Evolutionary conservation across 1,140 invertebrate species (phyloP).

Genomic region (Bombus polaris): DNA sequence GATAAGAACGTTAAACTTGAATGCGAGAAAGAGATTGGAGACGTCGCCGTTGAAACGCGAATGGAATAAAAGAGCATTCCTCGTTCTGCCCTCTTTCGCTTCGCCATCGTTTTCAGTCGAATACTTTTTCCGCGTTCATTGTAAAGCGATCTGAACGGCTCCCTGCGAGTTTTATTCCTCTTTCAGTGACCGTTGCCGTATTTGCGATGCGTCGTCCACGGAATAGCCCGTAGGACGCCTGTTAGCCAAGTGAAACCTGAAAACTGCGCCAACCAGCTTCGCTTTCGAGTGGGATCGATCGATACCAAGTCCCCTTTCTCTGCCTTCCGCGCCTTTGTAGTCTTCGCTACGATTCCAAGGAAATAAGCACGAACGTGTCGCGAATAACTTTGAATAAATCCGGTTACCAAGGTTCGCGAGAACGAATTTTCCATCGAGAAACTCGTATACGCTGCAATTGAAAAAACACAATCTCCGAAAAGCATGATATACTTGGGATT

Average conservation of each 20-base stretch:
- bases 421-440: background rate
- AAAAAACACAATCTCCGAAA: too few relatives aligned
- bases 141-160: background rate
- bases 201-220: background rate
- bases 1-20: background rate
- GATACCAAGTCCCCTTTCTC: background rate
- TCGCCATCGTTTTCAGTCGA: background rate
- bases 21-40: background rate
- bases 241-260: conserved; percentile 42
- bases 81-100: background rate
- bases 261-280: conserved; percentile 43
- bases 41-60: background rate
- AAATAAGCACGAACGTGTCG: background rate
- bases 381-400: background rate
- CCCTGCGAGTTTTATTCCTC: background rate
- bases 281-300: conserved; percentile 46
- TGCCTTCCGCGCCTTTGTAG: background rate
- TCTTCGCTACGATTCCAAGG: background rate
- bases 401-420: too few relatives aligned
- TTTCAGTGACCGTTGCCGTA: too few relatives aligned
- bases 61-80: background rate
- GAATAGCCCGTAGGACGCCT: background rate
- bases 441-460: background rate
- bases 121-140: background rate
- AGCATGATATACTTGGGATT: too few relatives aligned